Evolutionary conservation across 1,140 invertebrate genomes (phyloP), one percentile per base, ranked within the genome.

Genomic region (Chelonus insularis): DNA sequence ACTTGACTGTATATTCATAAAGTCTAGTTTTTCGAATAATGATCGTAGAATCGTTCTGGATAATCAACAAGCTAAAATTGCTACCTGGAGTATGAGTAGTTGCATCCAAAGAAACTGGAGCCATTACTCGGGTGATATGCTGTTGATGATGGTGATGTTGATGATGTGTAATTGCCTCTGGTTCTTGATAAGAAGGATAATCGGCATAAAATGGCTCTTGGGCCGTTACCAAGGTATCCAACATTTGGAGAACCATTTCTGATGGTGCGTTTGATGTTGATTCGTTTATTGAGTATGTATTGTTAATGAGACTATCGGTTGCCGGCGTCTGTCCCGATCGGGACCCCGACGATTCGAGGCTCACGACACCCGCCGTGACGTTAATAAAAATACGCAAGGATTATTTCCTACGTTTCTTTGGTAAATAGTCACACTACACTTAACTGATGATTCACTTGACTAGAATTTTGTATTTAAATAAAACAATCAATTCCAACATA

Each of bases 291-390:
- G 14, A 7, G 41, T 41, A 56, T 11, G 70, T 65, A 65, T 64
- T 70, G 25, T 29, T 29, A 63, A 71, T 69, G 77, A 74, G 71
- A 72, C 72, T 71, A 72, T 54, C 55, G 39, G 66, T 34, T 52
- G 51, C 41, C 51, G 51, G 69, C 66, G 63, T 62, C 64, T 76
- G 70, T 55, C 71, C 70, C 65, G 69, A 72, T 71, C 74, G 75
- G 75, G 78, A 73, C 69, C 71, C 75, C 75, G 76, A 79, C 78
- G 79, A 78, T 70, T 75, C 77, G 78, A 78, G 73, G 74, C 77
- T 75, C 74, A 72, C 79, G 69, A 80, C 76, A 72, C 75, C 76
- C 78, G 78, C 79, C 78, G 80, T 81, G 75, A 79, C 78, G 73
- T 75, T 55, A 16, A 20, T 21, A 34, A 52, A 61, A 59, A 59